Evolutionary conservation across 2,113 vertebrate species (phyloP).

Genomic region (Pelvicachromis taeniatus): DNA sequence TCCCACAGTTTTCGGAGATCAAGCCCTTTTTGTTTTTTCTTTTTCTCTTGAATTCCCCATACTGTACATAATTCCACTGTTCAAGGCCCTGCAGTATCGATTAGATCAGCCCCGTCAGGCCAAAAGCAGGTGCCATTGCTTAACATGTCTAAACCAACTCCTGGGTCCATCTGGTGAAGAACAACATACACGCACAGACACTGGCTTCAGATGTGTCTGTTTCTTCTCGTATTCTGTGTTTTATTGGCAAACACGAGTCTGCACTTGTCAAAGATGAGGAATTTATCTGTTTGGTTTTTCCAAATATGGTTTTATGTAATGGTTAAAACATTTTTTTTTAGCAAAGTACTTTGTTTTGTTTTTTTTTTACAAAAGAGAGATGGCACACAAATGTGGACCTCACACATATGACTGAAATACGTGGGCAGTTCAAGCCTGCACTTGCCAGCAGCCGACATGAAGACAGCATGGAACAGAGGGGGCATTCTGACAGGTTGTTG

Average conservation of each 20-base stretch:
- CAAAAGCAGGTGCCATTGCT: neutral
- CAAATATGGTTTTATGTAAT: constrained; percentile 33
- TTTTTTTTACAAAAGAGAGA: neutral
- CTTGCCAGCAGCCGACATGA: constrained; percentile 53
- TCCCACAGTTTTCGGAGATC: neutral
- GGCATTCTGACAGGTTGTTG: constrained; percentile 76
- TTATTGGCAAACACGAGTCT: neutral
- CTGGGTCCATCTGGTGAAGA: neutral
- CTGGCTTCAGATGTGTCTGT: neutral
- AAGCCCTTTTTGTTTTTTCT: neutral
- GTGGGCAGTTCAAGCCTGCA: constrained; percentile 48
- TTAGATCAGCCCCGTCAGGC: neutral
- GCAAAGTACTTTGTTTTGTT: neutral
- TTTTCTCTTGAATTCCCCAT: neutral
- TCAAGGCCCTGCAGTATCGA: neutral
- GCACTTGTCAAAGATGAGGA: neutral
- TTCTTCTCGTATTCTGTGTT: neutral
- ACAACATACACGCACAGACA: neutral
- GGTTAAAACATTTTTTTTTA: neutral
- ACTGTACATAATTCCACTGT: neutral
- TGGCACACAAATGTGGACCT: constrained; percentile 32
- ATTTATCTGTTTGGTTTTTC: neutral
- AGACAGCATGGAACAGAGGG: constrained; percentile 42
- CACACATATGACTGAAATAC: constrained; percentile 44
- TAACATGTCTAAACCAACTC: neutral